Evolutionary conservation across 2,797 vertebrate genomes (phyloP).

Genomic region (Sebastes cheni): DNA sequence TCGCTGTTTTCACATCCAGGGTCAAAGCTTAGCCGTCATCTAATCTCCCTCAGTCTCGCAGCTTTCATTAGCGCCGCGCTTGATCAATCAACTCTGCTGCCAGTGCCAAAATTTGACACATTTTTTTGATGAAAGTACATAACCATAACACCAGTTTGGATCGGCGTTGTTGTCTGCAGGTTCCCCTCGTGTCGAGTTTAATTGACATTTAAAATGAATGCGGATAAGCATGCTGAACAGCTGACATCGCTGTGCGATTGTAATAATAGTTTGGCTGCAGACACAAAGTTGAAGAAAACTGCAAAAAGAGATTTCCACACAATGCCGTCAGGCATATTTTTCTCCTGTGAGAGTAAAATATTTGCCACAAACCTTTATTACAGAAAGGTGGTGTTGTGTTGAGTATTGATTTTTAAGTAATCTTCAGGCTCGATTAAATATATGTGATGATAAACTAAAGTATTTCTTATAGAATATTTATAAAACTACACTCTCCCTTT

Average conservation of each 20-base stretch:
- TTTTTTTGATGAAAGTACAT: slow-evolving; percentile 51
- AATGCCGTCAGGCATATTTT: not conserved
- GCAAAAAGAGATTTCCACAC: not conserved
- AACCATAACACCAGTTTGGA: slow-evolving; percentile 36
- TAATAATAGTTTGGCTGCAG: slow-evolving; percentile 13
- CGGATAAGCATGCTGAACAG: not conserved
- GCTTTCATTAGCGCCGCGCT: slow-evolving; percentile 76
- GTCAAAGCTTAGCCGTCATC: slow-evolving; percentile 75
- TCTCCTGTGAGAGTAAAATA: not conserved
- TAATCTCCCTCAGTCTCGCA: slow-evolving; percentile 66
- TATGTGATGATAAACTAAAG: not conserved
- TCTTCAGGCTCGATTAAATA: not conserved
- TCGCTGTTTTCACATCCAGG: slow-evolving; percentile 74
- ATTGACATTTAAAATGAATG: slow-evolving; percentile 43
- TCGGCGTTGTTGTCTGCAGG: slow-evolving; percentile 35
- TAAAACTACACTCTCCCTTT: not conserved
- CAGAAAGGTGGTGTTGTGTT: not conserved
- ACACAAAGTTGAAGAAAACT: slow-evolving; percentile 6
- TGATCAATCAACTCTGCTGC: slow-evolving; percentile 59
- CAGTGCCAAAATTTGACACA: slow-evolving; percentile 56
- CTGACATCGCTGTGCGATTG: not conserved
- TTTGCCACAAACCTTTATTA: slow-evolving; percentile 9
- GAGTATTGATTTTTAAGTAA: slow-evolving; percentile 7
- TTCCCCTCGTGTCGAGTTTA: slow-evolving; percentile 33
- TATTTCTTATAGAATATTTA: not conserved